Conservation (phyloP, 2,888 invertebrate genomes). For the Drosophila anceps region DNA sequence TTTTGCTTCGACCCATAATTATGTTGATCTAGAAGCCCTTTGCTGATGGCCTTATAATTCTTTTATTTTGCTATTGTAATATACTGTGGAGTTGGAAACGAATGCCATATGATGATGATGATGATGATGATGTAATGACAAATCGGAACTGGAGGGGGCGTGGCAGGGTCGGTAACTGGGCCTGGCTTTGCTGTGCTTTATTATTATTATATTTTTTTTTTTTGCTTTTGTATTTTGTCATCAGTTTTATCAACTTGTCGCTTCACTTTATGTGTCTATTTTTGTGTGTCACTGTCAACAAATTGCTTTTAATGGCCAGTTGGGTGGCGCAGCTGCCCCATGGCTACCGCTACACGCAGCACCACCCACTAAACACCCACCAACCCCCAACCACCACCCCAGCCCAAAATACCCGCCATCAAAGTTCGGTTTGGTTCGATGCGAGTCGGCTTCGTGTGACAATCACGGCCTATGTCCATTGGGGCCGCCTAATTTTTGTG, state of each 20-base stretch:
- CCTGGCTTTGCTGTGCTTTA: constrained; percentile 15
- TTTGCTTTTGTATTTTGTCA: constrained; percentile 38
- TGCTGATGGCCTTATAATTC: constrained; percentile 8
- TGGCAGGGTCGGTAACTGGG: neutral
- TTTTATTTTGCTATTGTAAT: neutral
- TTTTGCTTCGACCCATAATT: neutral
- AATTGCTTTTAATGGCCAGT: constrained; percentile 76
- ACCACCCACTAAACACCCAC: constrained; percentile 3
- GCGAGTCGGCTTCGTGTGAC: constrained; percentile 45
- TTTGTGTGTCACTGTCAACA: constrained; percentile 82
- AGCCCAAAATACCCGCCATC: neutral
- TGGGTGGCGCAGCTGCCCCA: constrained; percentile 53
- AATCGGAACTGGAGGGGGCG: neutral
- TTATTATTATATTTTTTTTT: constrained; percentile 10
- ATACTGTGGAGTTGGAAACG: neutral
- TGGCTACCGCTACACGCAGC: constrained; percentile 16
- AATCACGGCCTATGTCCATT: constrained; percentile 62
- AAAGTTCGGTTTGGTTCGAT: constrained; percentile 14
- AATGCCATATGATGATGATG: constrained; percentile 40
- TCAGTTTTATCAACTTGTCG: constrained; percentile 58
- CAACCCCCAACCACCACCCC: neutral
- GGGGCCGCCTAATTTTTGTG: constrained; percentile 69
- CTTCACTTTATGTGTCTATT: constrained; percentile 71
- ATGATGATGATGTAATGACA: constrained; percentile 49
- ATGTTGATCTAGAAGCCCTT: neutral